A percentile compares a stretch with the other conserved stretches of the same genome.
Conservation (phyloP, 2,888 invertebrate genomes). For the Microchrysa polita region DNA sequence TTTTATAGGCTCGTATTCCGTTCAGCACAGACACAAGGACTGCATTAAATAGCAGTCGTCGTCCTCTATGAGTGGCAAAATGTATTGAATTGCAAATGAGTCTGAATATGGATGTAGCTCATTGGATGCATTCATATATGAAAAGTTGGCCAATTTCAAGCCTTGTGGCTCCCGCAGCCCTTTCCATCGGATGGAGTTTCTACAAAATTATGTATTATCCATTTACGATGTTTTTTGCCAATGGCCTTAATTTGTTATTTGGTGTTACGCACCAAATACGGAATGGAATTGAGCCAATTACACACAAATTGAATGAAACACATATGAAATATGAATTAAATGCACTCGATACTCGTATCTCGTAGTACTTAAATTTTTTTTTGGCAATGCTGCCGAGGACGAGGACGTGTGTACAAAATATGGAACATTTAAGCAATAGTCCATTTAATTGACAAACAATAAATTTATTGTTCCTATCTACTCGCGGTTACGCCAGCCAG, state of each 20-base stretch:
- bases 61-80: too few species aligned
- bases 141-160: constrained; percentile 1
- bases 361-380: too few species aligned
- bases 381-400: neutral
- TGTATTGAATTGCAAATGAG: too few species aligned
- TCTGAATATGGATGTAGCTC: neutral
- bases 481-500: too few species aligned
- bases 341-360: neutral
- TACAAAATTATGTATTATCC: too few species aligned
- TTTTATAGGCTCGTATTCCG: too few species aligned
- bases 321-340: neutral
- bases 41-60: too few species aligned
- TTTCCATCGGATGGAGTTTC: neutral
- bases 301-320: neutral
- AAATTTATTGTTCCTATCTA: constrained; percentile 14
- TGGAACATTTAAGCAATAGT: neutral
- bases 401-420: neutral
- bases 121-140: neutral
- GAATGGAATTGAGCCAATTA: constrained; percentile 2
- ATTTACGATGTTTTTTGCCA: too few species aligned
- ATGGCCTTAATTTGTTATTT: too few species aligned
- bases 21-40: too few species aligned
- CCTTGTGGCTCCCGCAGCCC: neutral
- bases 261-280: neutral
- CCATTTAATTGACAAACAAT: constrained; percentile 18